phyloP scores from a whole-genome alignment of 1,140 invertebrate genomes.

The Papilio polytes region DNA sequence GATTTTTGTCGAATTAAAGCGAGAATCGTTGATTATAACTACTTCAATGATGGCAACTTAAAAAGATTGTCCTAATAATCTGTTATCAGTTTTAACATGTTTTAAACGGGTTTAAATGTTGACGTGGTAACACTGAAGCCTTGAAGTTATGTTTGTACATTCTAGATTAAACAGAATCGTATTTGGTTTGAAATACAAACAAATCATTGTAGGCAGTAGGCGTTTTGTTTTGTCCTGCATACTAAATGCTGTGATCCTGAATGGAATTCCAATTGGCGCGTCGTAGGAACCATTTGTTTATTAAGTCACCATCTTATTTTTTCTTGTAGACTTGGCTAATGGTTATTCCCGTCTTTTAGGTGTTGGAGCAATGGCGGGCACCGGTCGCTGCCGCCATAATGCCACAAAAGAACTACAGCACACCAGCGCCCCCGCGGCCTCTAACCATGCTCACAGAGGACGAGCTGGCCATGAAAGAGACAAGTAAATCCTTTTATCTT shows the following conservation, averaged over 20 bases:
- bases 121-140: background rate
- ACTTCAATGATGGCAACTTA: background rate
- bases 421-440: constrained; percentile 78
- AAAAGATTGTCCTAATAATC: background rate
- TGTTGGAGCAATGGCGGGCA: constrained; percentile 78
- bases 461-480: constrained; percentile 91
- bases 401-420: constrained; percentile 61
- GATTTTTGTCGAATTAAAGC: background rate
- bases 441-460: constrained; percentile 90
- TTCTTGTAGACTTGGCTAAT: background rate
- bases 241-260: background rate
- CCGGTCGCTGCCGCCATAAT: constrained; percentile 58
- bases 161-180: constrained; percentile 10
- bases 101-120: constrained; percentile 10
- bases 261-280: background rate
- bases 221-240: constrained; percentile 34
- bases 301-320: background rate
- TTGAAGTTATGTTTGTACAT: constrained; percentile 11
- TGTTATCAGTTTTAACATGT: constrained; percentile 7
- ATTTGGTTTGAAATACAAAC: constrained; percentile 5
- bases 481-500: constrained; percentile 84
- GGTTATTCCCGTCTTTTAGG: constrained; percentile 53
- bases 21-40: background rate
- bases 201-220: too few relatives aligned
- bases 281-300: background rate